phyloP scores from a whole-genome alignment of 2,113 vertebrate species.

The Hyaena hyaena region DNA sequence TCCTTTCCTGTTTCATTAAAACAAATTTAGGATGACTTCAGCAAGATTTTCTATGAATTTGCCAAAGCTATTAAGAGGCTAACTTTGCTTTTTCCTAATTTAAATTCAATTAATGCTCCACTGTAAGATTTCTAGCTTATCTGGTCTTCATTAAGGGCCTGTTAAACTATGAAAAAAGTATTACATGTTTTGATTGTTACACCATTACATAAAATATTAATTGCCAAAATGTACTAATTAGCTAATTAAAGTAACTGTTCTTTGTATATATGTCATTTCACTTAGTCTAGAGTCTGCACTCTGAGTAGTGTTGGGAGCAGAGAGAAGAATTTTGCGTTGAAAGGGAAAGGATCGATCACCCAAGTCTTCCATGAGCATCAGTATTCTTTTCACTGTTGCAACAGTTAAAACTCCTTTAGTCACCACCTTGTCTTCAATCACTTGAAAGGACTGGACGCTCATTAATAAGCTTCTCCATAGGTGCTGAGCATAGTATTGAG shows the following conservation, averaged over 20 bases:
- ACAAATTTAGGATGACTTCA: constrained; percentile 71
- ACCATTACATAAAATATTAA: constrained; percentile 70
- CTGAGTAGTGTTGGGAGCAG: not conserved
- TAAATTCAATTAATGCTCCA: constrained; percentile 63
- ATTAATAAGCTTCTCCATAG: constrained; percentile 50
- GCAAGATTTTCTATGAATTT: constrained; percentile 69
- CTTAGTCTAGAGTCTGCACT: constrained; percentile 43
- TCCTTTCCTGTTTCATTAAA: constrained; percentile 38
- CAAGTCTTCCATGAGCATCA: not conserved
- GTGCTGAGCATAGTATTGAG: not conserved
- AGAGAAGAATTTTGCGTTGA: not conserved
- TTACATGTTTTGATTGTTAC: constrained; percentile 54
- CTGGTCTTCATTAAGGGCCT: constrained; percentile 70
- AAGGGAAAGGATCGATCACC: not conserved
- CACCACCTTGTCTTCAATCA: constrained; percentile 10
- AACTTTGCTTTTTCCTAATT: constrained; percentile 63
- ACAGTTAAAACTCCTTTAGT: not conserved
- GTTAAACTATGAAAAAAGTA: constrained; percentile 61
- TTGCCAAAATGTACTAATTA: constrained; percentile 59
- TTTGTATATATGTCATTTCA: constrained; percentile 24
- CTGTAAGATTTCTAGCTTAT: constrained; percentile 52
- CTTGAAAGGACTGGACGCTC: not conserved
- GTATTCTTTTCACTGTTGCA: constrained; percentile 37
- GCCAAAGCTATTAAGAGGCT: constrained; percentile 57
- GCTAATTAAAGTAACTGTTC: constrained; percentile 60